Percentiles rank a stretch among this genome's conserved stretches.
phyloP scores from a whole-genome alignment of 2,888 invertebrate species.

The Orthonychiurus folsomi region DNA sequence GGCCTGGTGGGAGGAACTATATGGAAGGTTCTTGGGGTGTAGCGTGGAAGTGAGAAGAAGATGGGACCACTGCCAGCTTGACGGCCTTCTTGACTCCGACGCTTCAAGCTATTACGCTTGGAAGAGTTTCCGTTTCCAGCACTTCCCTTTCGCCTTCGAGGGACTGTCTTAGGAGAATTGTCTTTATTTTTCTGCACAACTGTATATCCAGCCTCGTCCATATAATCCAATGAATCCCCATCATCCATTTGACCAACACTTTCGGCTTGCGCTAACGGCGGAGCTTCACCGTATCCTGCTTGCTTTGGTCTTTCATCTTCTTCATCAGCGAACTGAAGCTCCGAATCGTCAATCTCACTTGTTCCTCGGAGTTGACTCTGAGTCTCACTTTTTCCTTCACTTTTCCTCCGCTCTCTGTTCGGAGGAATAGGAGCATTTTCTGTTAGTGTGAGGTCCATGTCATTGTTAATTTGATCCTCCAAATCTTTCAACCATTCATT shows the following conservation, averaged over 20 bases:
- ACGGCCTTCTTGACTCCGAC: constrained; percentile 7
- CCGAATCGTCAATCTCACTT: neutral
- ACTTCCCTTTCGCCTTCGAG: constrained; percentile 28
- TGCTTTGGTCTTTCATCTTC: neutral
- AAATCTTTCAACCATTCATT: constrained; percentile 38
- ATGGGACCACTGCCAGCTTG: constrained; percentile 13
- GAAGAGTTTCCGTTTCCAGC: neutral
- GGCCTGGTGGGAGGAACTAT: constrained; percentile 36
- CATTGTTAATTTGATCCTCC: constrained; percentile 16
- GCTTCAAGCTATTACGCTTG: constrained; percentile 23
- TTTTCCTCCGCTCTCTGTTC: constrained; percentile 12
- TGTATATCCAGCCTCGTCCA: constrained; percentile 39
- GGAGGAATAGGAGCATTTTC: constrained; percentile 11
- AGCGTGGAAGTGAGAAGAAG: constrained; percentile 35
- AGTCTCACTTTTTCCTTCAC: constrained; percentile 11
- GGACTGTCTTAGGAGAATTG: constrained; percentile 25
- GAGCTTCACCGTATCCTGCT: neutral
- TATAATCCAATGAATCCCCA: constrained; percentile 25
- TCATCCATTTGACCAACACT: constrained; percentile 15
- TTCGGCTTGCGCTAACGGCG: constrained; percentile 14
- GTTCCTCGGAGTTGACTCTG: neutral
- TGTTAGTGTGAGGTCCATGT: constrained; percentile 7
- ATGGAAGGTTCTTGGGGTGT: constrained; percentile 31
- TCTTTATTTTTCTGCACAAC: constrained; percentile 19
- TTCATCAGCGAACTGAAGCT: constrained; percentile 10